A percentile compares a stretch with the other conserved stretches of the same genome.
phyloP scores from a whole-genome alignment of 2,113 vertebrate species.

The Girardinichthys multiradiatus region DNA sequence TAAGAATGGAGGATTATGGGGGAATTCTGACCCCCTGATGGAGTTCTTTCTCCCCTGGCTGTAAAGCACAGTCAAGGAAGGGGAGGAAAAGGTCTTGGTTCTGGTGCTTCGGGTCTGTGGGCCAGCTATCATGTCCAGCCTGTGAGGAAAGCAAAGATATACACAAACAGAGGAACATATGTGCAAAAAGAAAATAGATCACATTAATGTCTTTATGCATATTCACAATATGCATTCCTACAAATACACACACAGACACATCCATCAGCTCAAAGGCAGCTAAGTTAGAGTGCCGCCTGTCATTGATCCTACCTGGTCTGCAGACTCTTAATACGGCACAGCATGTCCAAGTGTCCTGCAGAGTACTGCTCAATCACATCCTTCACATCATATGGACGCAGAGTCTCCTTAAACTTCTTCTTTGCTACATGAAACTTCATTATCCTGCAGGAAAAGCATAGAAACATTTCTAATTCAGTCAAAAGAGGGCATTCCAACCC shows the following conservation, averaged over 20 bases:
- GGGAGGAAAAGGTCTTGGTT: slow-evolving; percentile 74
- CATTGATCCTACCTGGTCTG: slow-evolving; percentile 88
- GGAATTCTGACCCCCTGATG: slow-evolving; percentile 71
- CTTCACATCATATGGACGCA: slow-evolving; percentile 96
- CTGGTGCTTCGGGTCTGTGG: slow-evolving; percentile 67
- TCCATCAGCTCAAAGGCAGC: background rate
- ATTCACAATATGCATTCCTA: background rate
- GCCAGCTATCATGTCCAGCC: slow-evolving; percentile 74
- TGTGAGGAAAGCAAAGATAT: slow-evolving; percentile 59
- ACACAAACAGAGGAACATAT: slow-evolving; percentile 22
- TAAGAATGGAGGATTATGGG: background rate
- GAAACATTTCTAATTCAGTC: background rate
- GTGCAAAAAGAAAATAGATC: background rate
- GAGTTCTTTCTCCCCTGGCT: slow-evolving; percentile 73
- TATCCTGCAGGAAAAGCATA: slow-evolving; percentile 80
- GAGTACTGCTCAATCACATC: slow-evolving; percentile 99
- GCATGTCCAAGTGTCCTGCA: slow-evolving; percentile 95
- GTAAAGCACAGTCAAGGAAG: slow-evolving; percentile 71
- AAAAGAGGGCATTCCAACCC: slow-evolving; percentile 34
- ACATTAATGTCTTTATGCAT: background rate
- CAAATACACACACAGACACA: background rate
- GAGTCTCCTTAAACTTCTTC: slow-evolving; percentile 95
- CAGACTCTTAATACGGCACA: slow-evolving; percentile 96
- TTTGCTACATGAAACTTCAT: slow-evolving; percentile 99
- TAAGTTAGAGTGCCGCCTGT: background rate